Evolutionary conservation across 2,113 vertebrate genomes (phyloP).

Genomic region (Rostratula benghalensis): DNA sequence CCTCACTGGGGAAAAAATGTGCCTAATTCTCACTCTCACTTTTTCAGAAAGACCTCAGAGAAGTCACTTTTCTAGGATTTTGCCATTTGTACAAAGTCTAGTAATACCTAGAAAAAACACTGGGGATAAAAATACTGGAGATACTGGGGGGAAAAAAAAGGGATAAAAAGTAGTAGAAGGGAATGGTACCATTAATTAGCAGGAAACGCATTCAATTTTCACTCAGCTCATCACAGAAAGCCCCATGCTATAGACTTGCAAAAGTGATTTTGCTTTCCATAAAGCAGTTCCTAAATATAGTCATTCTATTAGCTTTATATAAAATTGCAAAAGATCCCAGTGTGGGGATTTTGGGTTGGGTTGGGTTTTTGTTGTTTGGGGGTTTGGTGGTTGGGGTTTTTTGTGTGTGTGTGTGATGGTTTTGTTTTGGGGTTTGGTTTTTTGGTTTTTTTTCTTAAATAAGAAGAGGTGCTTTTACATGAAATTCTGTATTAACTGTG

Average conservation of each 20-base stretch:
- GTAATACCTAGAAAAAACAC: not conserved
- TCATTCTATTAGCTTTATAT: not conserved
- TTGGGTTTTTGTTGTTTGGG: not conserved
- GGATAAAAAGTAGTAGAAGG: not conserved
- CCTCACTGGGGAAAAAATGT: not conserved
- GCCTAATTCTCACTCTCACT: not conserved
- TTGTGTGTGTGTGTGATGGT: too few relatives aligned
- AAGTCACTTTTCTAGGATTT: not conserved
- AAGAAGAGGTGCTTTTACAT: not conserved
- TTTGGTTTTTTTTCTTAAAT: not conserved
- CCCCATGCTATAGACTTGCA: not conserved
- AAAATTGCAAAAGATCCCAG: not conserved
- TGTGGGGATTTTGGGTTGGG: too few relatives aligned
- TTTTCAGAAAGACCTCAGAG: not conserved
- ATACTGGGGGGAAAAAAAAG: not conserved
- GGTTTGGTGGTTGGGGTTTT: too few relatives aligned
- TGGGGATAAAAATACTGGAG: not conserved
- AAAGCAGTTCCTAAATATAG: not conserved
- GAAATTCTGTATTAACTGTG: not conserved
- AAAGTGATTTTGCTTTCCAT: not conserved
- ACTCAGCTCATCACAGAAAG: not conserved
- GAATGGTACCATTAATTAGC: not conserved
- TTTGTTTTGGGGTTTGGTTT: not conserved
- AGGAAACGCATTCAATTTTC: not conserved
- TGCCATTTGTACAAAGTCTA: not conserved